Evolutionary conservation across 1,140 invertebrate genomes (phyloP).

Genomic region (Hirudo medicinalis): DNA sequence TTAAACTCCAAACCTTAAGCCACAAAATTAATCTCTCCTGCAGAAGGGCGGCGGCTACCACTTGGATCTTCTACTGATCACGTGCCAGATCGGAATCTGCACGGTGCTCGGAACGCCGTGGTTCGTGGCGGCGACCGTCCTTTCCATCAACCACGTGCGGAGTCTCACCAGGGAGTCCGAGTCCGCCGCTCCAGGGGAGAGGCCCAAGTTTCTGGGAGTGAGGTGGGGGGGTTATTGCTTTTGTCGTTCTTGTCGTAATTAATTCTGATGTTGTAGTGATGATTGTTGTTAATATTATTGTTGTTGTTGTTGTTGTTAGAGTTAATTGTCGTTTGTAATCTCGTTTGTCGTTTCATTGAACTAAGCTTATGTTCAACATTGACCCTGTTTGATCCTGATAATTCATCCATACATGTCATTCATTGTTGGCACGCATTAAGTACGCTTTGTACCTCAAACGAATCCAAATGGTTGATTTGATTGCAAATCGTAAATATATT

Average conservation of each 20-base stretch:
- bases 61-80: constrained; percentile 80
- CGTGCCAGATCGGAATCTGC: constrained; percentile 76
- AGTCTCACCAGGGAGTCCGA: constrained; percentile 90
- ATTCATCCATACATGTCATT: too few relatives aligned
- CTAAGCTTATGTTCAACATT: too few relatives aligned
- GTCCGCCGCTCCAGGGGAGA: constrained; percentile 91
- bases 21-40: constrained; percentile 1
- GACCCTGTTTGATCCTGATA: too few relatives aligned
- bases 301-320: background rate
- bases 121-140: constrained; percentile 91
- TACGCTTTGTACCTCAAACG: too few relatives aligned
- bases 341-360: too few relatives aligned
- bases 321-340: too few relatives aligned
- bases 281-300: background rate
- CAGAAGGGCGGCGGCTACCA: constrained; percentile 95
- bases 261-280: background rate
- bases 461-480: too few relatives aligned
- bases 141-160: constrained; percentile 97
- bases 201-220: constrained; percentile 92
- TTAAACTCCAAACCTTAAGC: background rate
- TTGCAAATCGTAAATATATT: too few relatives aligned
- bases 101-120: constrained; percentile 86
- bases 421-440: too few relatives aligned
- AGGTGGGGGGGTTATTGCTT: constrained; percentile 32
- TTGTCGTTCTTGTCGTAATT: background rate